Percentiles rank a stretch among this genome's conserved stretches.
Evolutionary conservation across 2,113 vertebrate genomes (phyloP).

Genomic region (Balaeniceps rex): DNA sequence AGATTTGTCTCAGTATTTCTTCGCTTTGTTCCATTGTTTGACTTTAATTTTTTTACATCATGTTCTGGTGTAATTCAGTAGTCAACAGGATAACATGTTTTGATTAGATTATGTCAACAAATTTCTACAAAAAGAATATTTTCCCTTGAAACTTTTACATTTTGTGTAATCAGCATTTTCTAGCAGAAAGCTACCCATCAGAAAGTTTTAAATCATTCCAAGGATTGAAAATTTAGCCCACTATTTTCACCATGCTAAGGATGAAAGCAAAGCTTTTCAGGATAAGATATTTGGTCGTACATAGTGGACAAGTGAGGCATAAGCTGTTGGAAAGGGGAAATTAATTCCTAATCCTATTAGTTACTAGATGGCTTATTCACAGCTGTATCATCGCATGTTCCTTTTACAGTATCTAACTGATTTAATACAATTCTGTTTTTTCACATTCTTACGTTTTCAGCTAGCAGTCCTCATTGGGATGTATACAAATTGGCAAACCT

Average conservation of each 20-base stretch:
- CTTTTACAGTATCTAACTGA: background rate
- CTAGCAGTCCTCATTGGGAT: background rate
- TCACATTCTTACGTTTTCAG: background rate
- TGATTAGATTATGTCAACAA: background rate
- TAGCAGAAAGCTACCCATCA: background rate
- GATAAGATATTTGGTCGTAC: background rate
- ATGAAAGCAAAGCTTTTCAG: background rate
- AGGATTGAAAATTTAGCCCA: background rate
- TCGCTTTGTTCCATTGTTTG: background rate
- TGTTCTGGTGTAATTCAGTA: background rate
- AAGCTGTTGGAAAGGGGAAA: background rate
- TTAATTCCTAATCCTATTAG: constrained; percentile 25
- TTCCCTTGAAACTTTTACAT: background rate
- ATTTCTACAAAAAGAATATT: background rate
- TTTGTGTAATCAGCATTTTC: background rate
- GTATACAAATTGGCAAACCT: background rate
- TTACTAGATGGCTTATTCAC: background rate
- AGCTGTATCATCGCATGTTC: background rate
- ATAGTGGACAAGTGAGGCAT: background rate
- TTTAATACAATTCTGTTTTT: background rate
- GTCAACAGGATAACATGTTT: background rate
- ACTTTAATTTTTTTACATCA: background rate
- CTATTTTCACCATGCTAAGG: background rate
- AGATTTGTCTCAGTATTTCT: background rate
- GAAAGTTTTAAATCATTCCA: background rate